Evolutionary conservation across 2,888 invertebrate genomes (phyloP), one percentile per base, ranked within the genome.

Genomic region (Smittia sp.): DNA sequence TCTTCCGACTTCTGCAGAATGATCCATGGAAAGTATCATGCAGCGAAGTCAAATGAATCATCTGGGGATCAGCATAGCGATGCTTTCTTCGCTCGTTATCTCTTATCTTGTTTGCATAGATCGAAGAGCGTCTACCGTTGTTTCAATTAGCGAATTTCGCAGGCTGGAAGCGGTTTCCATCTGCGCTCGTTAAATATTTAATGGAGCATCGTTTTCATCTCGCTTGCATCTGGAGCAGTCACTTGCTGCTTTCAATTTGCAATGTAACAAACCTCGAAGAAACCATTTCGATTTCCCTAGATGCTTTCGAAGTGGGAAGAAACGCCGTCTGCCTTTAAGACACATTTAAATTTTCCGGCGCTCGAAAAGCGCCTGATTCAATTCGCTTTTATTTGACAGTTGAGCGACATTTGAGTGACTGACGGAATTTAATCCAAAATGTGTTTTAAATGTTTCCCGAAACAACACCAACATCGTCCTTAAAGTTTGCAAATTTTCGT

Each of bases 331-430:
- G 46, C 46, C 15, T 46, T 46, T 46, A 46, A 46, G 15, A 46
- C 3, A 58, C 58, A 58, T 58, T 58, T 22, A 20, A 58, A n/a
- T 58, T 18, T 20, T 58, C 18, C 15, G 58, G 1, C 22, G 18
- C 18, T 20, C 3, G 18, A 18, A 9, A 58, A 58, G 18, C 20
- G 58, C 46, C 15, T 65, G 65, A 65, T 65, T 65, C 39, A 67
- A 69, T 69, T 69, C 52, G 25, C n/a, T 38, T 58, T 69, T 52
- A 69, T 69, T 69, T 69, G 69, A 69, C 69, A 52, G 13, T 52
- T 52, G 52, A 69, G 18, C 46, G 69, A 39, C 69, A 52, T 27
- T 69, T 69, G 69, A 69, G 69, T 69, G 69, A 69, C 69, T 58
- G 18, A 22, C 22, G 18, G 58, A 58, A 20, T 58, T 18, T 58